phyloP scores from a whole-genome alignment of 2,113 vertebrate genomes.

The Erythrocercus mccallii region DNA sequence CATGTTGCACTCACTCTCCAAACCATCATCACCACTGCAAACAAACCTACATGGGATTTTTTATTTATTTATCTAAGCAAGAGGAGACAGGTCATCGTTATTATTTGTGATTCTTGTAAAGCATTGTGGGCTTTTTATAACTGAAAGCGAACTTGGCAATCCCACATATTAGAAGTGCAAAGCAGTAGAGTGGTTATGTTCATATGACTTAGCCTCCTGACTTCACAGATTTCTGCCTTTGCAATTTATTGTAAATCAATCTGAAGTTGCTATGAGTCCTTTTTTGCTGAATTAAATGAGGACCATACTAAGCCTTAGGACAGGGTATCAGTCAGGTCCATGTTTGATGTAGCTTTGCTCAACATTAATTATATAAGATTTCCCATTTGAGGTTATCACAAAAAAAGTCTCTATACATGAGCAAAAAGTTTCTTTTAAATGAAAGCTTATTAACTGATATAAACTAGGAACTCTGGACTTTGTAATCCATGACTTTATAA shows the following conservation, averaged over 20 bases:
- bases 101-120: background rate
- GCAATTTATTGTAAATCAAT: background rate
- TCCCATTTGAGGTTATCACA: background rate
- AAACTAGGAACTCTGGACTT: background rate
- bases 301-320: background rate
- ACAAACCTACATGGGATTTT: background rate
- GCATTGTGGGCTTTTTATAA: background rate
- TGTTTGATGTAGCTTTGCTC: background rate
- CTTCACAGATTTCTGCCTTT: background rate
- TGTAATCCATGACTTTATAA: background rate
- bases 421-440: background rate
- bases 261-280: background rate
- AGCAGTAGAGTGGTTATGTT: background rate
- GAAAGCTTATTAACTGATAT: background rate
- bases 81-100: fast-evolving
- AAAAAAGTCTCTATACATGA: background rate
- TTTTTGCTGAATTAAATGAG: background rate
- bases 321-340: background rate
- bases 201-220: background rate
- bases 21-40: background rate
- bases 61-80: background rate
- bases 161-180: background rate
- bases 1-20: background rate
- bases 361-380: background rate
- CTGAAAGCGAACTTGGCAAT: background rate